Evolutionary conservation across 2,113 vertebrate species (phyloP), one percentile per base, ranked within the genome.

Genomic region (Climacteris rufus): DNA sequence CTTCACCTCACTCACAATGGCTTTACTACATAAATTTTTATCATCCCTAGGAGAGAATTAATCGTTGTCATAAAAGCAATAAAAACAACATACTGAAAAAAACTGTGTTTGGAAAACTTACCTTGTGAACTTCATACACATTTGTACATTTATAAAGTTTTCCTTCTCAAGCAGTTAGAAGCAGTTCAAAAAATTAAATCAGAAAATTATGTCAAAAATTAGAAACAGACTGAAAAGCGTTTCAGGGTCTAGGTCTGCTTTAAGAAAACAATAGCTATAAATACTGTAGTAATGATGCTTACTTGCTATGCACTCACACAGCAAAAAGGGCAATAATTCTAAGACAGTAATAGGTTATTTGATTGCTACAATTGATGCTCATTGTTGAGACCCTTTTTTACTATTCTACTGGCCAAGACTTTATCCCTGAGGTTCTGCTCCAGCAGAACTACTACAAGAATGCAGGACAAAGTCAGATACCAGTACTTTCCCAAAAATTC

Each of bases 11-110:
- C 99, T 99, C 95, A 99, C 98, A 44, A 99, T 95, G 89, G 99
- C 98, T 98, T 99, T 99, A 89, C 92, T 99, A 97, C 99, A 99
- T 39, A 99, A 97, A 97, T 99, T 99, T 98, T 99, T 99, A 98
- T 99, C 99, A 97, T 99, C 98, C 74, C 99, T 99, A 89, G 63
- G 31, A 52, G 35, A 92, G 44, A 96, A 90, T 69, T 66, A 69
- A 53, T 23, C 76, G 57, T 23, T 68, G 17, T 50, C 35, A 84
- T 61, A 57, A 66, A 72, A 27, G 8, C 9, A 63, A 45, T 33
- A 37, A 56, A 81, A 56, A 27, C 24, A 71, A 50, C 35, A 44
- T 9, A 70, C 2, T 60, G 22, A 56, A 47, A 85, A 68, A 71
- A 22, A 0, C 1, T 44, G 13, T 30, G 31, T 59, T 52, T 47